Conservation (phyloP, 30 jellyfish, hydroid and myxozoan genomes). For the Chrysaora quinquecirrha region DNA sequence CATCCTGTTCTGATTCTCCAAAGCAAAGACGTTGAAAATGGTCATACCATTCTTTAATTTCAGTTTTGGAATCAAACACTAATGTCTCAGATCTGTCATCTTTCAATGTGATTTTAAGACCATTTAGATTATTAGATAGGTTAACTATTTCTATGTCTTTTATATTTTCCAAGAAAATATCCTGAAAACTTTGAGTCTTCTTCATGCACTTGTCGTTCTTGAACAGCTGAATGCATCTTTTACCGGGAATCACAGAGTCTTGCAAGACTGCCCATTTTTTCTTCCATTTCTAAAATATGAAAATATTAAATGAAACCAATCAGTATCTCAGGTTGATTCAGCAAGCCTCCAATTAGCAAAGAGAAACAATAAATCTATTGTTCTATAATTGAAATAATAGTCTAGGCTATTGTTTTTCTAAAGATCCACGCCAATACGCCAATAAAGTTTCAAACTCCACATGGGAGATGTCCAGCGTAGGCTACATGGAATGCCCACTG, state of each 20-base stretch:
- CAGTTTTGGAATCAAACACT: slow-evolving; percentile 23
- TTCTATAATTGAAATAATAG: no score
- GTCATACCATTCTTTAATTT: slow-evolving; percentile 55
- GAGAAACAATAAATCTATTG: neutral
- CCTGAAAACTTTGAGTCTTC: neutral
- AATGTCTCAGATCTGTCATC: slow-evolving; percentile 9
- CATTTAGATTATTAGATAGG: neutral
- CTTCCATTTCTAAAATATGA: slow-evolving; percentile 56
- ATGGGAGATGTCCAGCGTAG: neutral
- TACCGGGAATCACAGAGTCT: slow-evolving; percentile 1
- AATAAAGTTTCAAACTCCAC: no score
- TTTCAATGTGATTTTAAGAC: slow-evolving; percentile 2
- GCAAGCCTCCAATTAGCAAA: neutral
- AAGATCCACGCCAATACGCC: no score
- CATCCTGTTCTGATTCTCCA: neutral
- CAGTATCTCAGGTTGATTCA: neutral
- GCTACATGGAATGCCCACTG: neutral
- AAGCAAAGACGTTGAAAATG: slow-evolving; percentile 14
- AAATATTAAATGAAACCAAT: no score
- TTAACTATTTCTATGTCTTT: slow-evolving; percentile 1
- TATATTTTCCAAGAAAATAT: slow-evolving; percentile 18
- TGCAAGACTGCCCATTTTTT: slow-evolving; percentile 47
- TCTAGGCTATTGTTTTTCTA: no score
- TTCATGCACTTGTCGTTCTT: slow-evolving; percentile 28
- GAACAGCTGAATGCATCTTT: slow-evolving; percentile 7